Percentiles rank a stretch among this genome's conserved stretches.
Evolutionary conservation across 2,797 vertebrate species (phyloP).

Genomic region (Sebastes steindachneri): DNA sequence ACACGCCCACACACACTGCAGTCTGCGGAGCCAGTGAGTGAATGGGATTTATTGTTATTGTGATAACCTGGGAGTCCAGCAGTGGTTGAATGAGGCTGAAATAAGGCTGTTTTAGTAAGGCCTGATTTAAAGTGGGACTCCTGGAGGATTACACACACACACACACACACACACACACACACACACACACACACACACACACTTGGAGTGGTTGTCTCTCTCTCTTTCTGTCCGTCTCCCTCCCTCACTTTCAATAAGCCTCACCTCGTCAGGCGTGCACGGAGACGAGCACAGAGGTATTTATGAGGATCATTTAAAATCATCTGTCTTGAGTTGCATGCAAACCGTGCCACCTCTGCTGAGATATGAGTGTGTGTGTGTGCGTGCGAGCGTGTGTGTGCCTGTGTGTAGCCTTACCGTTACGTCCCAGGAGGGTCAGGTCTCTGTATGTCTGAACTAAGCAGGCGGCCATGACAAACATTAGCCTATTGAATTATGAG

Average conservation of each 20-base stretch:
- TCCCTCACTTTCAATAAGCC: slow-evolving; percentile 22
- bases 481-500: slow-evolving; percentile 67
- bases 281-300: slow-evolving; percentile 41
- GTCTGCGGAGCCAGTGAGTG: slow-evolving; percentile 46
- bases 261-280: slow-evolving; percentile 24
- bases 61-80: slow-evolving; percentile 87
- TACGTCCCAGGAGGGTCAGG: slow-evolving; percentile 44
- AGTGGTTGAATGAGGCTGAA: slow-evolving; percentile 75
- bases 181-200: slow-evolving; percentile 3
- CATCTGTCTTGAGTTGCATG: slow-evolving; percentile 57
- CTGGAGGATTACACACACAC: slow-evolving; percentile 59
- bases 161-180: background rate
- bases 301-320: slow-evolving; percentile 65
- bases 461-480: slow-evolving; percentile 71
- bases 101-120: slow-evolving; percentile 82
- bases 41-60: slow-evolving; percentile 89
- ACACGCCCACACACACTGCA: slow-evolving; percentile 47
- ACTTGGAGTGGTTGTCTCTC: slow-evolving; percentile 3
- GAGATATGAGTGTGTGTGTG: slow-evolving; percentile 37
- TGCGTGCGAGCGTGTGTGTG: slow-evolving; percentile 16
- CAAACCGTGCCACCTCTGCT: slow-evolving; percentile 58
- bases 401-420: slow-evolving; percentile 24
- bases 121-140: slow-evolving; percentile 77
- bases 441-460: slow-evolving; percentile 64
- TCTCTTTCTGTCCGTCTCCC: background rate